Conservation (phyloP, 2,888 invertebrate species). For the Macroteleia sp. region DNA sequence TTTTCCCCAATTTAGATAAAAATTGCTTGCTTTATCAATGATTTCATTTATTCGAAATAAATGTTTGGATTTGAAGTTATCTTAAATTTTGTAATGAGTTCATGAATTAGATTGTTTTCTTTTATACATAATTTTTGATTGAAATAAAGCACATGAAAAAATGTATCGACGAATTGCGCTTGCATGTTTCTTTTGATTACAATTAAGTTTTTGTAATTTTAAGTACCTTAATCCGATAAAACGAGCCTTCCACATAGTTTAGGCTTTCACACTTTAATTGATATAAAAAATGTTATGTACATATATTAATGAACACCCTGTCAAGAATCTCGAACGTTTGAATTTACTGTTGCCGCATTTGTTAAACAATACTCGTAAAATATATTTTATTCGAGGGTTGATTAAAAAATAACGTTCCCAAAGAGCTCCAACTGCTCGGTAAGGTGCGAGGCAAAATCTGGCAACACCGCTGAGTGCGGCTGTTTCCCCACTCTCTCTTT, state of each 20-base stretch:
- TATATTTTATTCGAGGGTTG: too few species aligned
- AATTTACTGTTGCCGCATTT: not conserved
- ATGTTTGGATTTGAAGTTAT: not conserved
- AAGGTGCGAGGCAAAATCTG: too few species aligned
- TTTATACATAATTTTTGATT: not conserved
- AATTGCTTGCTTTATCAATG: constrained; percentile 22
- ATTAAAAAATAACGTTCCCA: too few species aligned
- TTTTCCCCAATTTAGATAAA: constrained; percentile 33
- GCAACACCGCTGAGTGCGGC: too few species aligned
- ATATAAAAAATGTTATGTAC: constrained; percentile 80
- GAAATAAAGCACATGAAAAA: too few species aligned
- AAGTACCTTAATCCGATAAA: constrained; percentile 66
- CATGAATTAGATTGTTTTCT: not conserved
- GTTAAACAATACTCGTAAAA: too few species aligned
- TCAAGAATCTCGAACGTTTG: constrained; percentile 53
- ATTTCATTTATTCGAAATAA: constrained; percentile 19
- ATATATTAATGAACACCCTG: constrained; percentile 55
- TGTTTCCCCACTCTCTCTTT: too few species aligned
- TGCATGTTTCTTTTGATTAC: not conserved
- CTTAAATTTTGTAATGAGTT: not conserved
- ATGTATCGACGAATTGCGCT: too few species aligned
- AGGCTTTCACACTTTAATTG: constrained; percentile 71
- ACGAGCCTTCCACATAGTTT: constrained; percentile 72
- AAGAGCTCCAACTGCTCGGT: too few species aligned
- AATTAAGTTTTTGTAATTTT: constrained; percentile 29